Evolutionary conservation across 2,888 invertebrate species (phyloP).

Genomic region (Saturnia pavonia): DNA sequence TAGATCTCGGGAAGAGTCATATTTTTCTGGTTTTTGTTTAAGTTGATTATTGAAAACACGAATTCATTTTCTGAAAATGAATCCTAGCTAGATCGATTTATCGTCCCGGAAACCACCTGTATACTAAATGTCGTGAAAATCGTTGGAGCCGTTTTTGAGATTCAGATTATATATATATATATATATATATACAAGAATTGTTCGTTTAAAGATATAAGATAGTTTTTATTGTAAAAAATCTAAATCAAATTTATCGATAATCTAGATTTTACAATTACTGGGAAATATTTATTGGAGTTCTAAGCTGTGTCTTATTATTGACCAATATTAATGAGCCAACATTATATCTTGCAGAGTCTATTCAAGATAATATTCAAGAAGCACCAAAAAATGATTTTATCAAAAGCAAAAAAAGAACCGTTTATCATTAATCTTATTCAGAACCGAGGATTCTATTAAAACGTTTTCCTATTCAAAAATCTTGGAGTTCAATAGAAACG

Average conservation of each 20-base stretch:
- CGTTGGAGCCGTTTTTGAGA: too few species aligned
- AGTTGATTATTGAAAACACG: too few species aligned
- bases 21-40: too few species aligned
- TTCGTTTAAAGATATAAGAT: too few species aligned
- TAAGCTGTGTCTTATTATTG: constrained; percentile 30
- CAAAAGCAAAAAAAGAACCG: constrained; percentile 31
- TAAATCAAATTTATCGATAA: neutral
- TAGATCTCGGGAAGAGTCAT: too few species aligned
- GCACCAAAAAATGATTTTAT: constrained; percentile 46
- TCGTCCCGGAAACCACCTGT: too few species aligned
- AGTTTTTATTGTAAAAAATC: neutral
- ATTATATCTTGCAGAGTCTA: constrained; percentile 34
- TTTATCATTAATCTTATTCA: constrained; percentile 53
- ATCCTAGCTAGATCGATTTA: too few species aligned
- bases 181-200: too few species aligned
- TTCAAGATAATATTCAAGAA: constrained; percentile 45
- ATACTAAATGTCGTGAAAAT: too few species aligned
- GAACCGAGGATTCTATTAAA: constrained; percentile 49
- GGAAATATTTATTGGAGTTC: constrained; percentile 27
- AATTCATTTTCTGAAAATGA: too few species aligned
- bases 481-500: constrained; percentile 58
- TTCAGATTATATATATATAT: too few species aligned
- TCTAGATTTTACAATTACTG: neutral
- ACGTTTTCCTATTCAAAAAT: constrained; percentile 64
- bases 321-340: constrained; percentile 40